Percentiles rank a stretch among this genome's conserved stretches.
Conservation (phyloP, 2,888 invertebrate genomes). For the Mythimna ferrago region DNA sequence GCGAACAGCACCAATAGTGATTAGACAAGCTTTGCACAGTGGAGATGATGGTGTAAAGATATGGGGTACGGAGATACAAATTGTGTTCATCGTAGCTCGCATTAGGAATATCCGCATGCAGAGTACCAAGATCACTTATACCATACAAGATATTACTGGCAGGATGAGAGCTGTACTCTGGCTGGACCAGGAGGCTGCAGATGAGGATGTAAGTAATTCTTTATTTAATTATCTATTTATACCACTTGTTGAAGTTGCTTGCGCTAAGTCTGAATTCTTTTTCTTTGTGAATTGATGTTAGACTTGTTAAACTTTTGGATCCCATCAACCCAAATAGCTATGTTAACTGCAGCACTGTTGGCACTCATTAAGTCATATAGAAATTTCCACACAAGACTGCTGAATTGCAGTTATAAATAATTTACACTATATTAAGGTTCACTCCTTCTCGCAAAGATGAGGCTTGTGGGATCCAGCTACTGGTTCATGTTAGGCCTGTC, state of each 20-base stretch:
- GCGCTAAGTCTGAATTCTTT: too few relatives aligned
- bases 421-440: not conserved
- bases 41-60: conserved; percentile 88
- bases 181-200: conserved; percentile 88
- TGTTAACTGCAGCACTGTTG: too few relatives aligned
- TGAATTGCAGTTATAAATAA: not conserved
- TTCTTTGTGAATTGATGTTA: too few relatives aligned
- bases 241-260: too few relatives aligned
- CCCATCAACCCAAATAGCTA: too few relatives aligned
- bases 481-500: not conserved
- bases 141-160: conserved; percentile 88
- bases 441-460: not conserved
- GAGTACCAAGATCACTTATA: conserved; percentile 88
- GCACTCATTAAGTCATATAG: too few relatives aligned
- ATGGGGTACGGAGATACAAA: conserved; percentile 89
- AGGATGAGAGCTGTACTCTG: conserved; percentile 88
- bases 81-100: conserved; percentile 84
- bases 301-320: too few relatives aligned
- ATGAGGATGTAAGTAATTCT: conserved; percentile 82
- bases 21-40: conserved; percentile 85
- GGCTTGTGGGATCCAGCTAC: not conserved
- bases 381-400: not conserved
- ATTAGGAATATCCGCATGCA: conserved; percentile 85
- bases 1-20: conserved; percentile 87
- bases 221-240: not conserved